Percentiles rank a stretch among this genome's conserved stretches.
Conservation (phyloP, 1,140 invertebrate genomes). For the Drosophila kurseongensis region DNA sequence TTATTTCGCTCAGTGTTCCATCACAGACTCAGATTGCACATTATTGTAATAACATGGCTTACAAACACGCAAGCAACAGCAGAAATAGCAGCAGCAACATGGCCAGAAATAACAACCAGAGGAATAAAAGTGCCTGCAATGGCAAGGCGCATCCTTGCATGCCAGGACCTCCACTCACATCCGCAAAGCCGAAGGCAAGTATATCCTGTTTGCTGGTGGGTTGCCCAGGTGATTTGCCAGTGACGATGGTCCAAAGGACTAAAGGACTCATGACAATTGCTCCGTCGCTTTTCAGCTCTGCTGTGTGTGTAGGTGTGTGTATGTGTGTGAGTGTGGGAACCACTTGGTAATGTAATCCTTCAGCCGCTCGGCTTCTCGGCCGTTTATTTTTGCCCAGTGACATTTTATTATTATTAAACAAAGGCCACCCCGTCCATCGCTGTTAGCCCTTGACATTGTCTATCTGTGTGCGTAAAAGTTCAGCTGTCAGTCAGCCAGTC, state of each 20-base stretch:
- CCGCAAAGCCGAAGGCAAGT: background rate
- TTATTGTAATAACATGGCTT: constrained; percentile 83
- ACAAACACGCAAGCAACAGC: constrained; percentile 70
- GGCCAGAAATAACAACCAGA: constrained; percentile 37
- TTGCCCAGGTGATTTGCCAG: constrained; percentile 73
- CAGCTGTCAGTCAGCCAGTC: constrained; percentile 54
- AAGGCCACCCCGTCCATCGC: constrained; percentile 15
- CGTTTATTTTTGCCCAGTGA: constrained; percentile 45
- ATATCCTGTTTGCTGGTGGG: constrained; percentile 16
- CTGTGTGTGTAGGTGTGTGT: constrained; percentile 1
- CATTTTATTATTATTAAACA: constrained; percentile 75
- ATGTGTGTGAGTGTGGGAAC: constrained; percentile 29
- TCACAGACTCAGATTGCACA: constrained; percentile 42
- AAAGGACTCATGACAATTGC: constrained; percentile 66
- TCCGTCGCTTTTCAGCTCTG: constrained; percentile 1
- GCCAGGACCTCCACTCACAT: constrained; percentile 1
- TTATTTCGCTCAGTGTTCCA: background rate
- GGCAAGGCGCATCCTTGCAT: constrained; percentile 46
- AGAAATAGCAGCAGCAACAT: constrained; percentile 37
- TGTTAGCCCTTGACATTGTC: constrained; percentile 44
- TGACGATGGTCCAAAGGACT: constrained; percentile 50
- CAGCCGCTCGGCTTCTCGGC: constrained; percentile 25
- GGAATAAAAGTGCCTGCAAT: constrained; percentile 34
- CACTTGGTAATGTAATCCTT: constrained; percentile 67
- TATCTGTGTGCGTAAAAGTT: constrained; percentile 47